These are phyloP conservation scores for Anoplolepis gracilipes DNA, from an alignment of 1,140 invertebrate species.

Conservation along the genomic window DNA sequence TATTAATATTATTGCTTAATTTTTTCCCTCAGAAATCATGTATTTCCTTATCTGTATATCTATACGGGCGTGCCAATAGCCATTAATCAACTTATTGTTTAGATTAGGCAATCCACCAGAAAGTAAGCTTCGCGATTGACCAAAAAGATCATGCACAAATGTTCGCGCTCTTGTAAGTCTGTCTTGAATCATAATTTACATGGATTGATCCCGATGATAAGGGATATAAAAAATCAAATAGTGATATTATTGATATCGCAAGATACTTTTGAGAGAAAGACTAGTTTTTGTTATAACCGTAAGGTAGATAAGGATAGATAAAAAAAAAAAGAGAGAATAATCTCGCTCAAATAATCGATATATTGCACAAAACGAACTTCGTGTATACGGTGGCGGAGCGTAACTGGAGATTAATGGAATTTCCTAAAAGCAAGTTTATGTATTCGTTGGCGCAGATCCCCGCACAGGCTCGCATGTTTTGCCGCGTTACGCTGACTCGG, in stretches of 20 bases:
- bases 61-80: not conserved
- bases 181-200: slow-evolving; percentile 24
- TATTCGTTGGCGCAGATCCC: slow-evolving; percentile 54
- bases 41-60: slow-evolving; percentile 12
- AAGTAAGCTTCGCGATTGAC: not conserved
- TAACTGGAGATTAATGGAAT: slow-evolving; percentile 61
- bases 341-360: slow-evolving; percentile 27
- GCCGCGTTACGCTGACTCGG: slow-evolving; percentile 55
- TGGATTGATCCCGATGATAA: not conserved
- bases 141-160: not conserved
- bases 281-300: slow-evolving; percentile 10
- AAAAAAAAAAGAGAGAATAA: slow-evolving; percentile 2
- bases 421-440: slow-evolving; percentile 63
- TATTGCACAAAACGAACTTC: slow-evolving; percentile 47
- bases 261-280: not conserved
- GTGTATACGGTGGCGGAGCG: slow-evolving; percentile 22
- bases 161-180: slow-evolving; percentile 5
- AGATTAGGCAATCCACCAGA: slow-evolving; percentile 1
- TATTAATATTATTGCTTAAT: slow-evolving; percentile 38
- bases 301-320: not conserved
- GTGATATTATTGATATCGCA: not conserved
- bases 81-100: slow-evolving; percentile 16
- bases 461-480: slow-evolving; percentile 36
- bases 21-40: not conserved
- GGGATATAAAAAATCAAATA: not conserved